These are phyloP conservation scores for Ennomos fuscantarius DNA, from an alignment of 2,888 invertebrate genomes.

Conservation along the genomic window DNA sequence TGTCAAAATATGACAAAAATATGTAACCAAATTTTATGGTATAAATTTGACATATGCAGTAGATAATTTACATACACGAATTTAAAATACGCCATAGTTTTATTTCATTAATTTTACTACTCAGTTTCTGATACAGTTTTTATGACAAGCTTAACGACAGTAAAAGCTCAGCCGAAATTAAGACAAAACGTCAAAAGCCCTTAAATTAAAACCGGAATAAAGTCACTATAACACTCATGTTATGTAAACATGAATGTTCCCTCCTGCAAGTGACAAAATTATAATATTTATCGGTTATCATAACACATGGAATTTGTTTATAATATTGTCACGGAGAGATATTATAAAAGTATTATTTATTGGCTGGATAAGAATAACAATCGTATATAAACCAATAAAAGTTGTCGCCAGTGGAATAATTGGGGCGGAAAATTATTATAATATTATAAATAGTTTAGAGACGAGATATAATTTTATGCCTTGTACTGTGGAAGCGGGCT, in stretches of 20 bases:
- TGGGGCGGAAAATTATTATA: slow-evolving; percentile 82
- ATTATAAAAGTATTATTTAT: slow-evolving; percentile 74
- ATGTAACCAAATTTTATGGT: no score
- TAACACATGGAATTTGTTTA: slow-evolving; percentile 61
- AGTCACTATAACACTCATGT: slow-evolving; percentile 46
- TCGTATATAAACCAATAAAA: slow-evolving; percentile 81
- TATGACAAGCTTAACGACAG: slow-evolving; percentile 30
- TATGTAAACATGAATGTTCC: slow-evolving; percentile 66
- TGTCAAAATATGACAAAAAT: no score
- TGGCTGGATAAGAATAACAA: slow-evolving; percentile 66
- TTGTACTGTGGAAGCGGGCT: slow-evolving; percentile 71
- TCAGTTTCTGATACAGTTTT: slow-evolving; percentile 2
- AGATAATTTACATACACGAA: no score
- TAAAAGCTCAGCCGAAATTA: slow-evolving; percentile 43
- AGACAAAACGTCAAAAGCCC: slow-evolving; percentile 44
- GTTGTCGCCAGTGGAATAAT: slow-evolving; percentile 79
- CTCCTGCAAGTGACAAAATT: slow-evolving; percentile 57
- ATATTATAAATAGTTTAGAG: slow-evolving; percentile 83
- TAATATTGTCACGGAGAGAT: slow-evolving; percentile 61
- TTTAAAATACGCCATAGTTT: no score
- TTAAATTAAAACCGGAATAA: slow-evolving; percentile 46
- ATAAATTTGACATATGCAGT: no score
- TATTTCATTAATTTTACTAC: slow-evolving; percentile 7
- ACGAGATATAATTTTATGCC: slow-evolving; percentile 75
- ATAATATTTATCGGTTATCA: slow-evolving; percentile 55